A percentile compares a stretch with the other conserved stretches of the same genome.
phyloP scores from a whole-genome alignment of 1,140 invertebrate genomes.

The Sitophilus oryzae region DNA sequence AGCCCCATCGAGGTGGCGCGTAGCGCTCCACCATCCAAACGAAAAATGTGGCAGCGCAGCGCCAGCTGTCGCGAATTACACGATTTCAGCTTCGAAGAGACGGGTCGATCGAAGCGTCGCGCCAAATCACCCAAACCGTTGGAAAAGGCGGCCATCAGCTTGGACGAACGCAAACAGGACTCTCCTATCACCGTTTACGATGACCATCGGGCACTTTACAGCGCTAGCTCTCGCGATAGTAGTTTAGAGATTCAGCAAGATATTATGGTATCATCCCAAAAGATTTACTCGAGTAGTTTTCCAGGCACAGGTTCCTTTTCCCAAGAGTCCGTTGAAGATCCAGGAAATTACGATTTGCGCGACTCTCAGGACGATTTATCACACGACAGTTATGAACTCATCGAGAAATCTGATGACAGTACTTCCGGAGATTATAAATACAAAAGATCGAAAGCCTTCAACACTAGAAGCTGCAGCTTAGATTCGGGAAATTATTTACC shows the following conservation, averaged over 20 bases:
- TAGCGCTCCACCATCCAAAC: slow-evolving; percentile 40
- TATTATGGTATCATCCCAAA: slow-evolving; percentile 48
- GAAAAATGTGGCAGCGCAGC: slow-evolving; percentile 65
- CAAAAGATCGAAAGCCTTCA: slow-evolving; percentile 31
- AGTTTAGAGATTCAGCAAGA: slow-evolving; percentile 57
- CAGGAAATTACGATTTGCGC: slow-evolving; percentile 50
- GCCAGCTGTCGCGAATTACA: slow-evolving; percentile 72
- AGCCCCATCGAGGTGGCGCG: slow-evolving; percentile 21
- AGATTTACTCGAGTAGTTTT: slow-evolving; percentile 78
- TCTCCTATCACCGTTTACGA: slow-evolving; percentile 72
- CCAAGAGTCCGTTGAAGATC: slow-evolving; percentile 57
- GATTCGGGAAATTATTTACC: slow-evolving; percentile 64
- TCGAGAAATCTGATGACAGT: slow-evolving; percentile 65
- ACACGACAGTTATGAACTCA: slow-evolving; percentile 80
- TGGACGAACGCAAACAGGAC: slow-evolving; percentile 54
- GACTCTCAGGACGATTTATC: slow-evolving; percentile 81
- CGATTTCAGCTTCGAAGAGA: slow-evolving; percentile 64
- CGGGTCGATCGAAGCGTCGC: slow-evolving; percentile 54
- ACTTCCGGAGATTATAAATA: slow-evolving; percentile 37
- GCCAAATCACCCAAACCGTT: slow-evolving; percentile 35
- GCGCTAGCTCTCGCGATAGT: slow-evolving; percentile 50
- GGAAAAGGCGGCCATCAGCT: slow-evolving; percentile 30
- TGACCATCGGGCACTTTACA: slow-evolving; percentile 56
- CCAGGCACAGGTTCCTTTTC: slow-evolving; percentile 67
- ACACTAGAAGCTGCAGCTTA: slow-evolving; percentile 56